phyloP scores from a whole-genome alignment of 1,140 invertebrate species.

The Tachypleus tridentatus region DNA sequence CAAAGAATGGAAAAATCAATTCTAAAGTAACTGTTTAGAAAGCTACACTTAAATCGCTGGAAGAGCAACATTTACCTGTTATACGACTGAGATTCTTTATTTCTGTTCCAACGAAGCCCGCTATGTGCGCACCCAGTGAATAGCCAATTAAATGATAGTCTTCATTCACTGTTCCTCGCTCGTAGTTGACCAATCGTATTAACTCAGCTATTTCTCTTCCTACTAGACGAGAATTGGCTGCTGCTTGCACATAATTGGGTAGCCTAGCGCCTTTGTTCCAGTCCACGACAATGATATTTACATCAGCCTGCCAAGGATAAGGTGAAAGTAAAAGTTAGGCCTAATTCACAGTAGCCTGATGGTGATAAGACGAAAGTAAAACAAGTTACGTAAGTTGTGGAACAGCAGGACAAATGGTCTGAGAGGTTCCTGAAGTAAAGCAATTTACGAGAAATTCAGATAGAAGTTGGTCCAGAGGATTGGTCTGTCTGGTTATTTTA shows the following conservation, averaged over 20 bases:
- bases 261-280: constrained; percentile 83
- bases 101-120: constrained; percentile 80
- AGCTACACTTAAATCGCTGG: background rate
- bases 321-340: too few relatives aligned
- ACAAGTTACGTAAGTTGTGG: too few relatives aligned
- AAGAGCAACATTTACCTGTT: constrained; percentile 46
- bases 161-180: constrained; percentile 32
- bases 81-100: constrained; percentile 60
- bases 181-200: constrained; percentile 34
- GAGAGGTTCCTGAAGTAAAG: too few relatives aligned
- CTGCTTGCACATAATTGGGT: constrained; percentile 85
- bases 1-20: too few relatives aligned
- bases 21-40: background rate
- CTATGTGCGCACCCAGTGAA: constrained; percentile 81
- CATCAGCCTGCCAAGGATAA: constrained; percentile 52
- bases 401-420: too few relatives aligned
- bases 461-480: too few relatives aligned
- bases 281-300: constrained; percentile 83
- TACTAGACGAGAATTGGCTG: constrained; percentile 81
- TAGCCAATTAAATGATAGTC: constrained; percentile 85
- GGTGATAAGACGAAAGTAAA: too few relatives aligned
- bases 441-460: too few relatives aligned
- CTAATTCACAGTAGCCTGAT: too few relatives aligned
- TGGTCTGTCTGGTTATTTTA: too few relatives aligned
- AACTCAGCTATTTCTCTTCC: constrained; percentile 77